Evolutionary conservation across 2,888 invertebrate species (phyloP), one percentile per base, ranked within the genome.

Genomic region (Hypomecis atomaria): DNA sequence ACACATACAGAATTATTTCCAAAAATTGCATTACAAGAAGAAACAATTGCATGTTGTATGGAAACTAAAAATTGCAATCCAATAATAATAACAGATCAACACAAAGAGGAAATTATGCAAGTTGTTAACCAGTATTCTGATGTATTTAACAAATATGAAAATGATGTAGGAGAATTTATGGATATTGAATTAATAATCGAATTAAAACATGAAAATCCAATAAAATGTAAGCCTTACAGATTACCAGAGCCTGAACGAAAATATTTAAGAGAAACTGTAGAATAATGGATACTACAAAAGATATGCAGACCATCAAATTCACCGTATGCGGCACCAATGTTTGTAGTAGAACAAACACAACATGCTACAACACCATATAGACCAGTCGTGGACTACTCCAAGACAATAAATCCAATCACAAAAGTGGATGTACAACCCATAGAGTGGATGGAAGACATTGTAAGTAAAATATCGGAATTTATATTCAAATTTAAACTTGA

Each of bases 121-220:
- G 54, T 54, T 10, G 54, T n/a, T 38, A 40, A n/a, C n/a, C n/a
- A 40, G 53, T 66, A 33, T 59, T 42, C 42, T 56, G 62, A 47
- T 55, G 49, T 36, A 55, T 54, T 54, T 43, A 54, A 54, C 1
- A 42, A 54, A n/a, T 6, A 43, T 43, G 53, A 53, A 34, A 59
- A 59, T 59, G 52, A 59, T 50, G 36, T 59, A 34, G 59, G 59
- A 50, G 11, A 59, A 59, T 59, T 59, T 13, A 50, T 43, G 50
- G 59, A 52, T 37, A 13, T 50, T 6, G 59, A 59, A 11, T 37
- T 59, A 13, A 23, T 50, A 59, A 59, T 59, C n/a, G 36, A 59
- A 9, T 44, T 59, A 50, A 59, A 43, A 37, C 59, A 59, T 52
- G 50, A 54, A 42, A 54, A 54, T 34, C 43, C 54, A 2, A 42